Evolutionary conservation across 2,113 vertebrate species (phyloP).

Genomic region (Rhegmatorhina hoffmannsi): DNA sequence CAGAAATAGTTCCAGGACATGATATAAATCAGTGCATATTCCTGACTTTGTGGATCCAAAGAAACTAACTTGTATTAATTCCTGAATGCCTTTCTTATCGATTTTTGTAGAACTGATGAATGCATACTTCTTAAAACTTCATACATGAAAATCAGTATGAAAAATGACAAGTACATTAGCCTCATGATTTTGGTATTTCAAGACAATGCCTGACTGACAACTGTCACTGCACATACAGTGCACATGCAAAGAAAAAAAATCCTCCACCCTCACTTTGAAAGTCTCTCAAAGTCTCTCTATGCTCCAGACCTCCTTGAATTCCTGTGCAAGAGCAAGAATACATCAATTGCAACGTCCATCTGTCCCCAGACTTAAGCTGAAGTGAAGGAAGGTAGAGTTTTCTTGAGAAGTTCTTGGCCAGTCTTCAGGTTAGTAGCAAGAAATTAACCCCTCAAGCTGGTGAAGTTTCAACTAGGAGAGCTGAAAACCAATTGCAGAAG

Average conservation of each 20-base stretch:
- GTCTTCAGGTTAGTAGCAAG: background rate
- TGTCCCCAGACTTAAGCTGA: background rate
- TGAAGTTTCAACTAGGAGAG: background rate
- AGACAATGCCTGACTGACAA: background rate
- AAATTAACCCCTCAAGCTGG: background rate
- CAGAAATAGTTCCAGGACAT: background rate
- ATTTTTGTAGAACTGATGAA: background rate
- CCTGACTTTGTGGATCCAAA: background rate
- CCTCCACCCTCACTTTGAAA: background rate
- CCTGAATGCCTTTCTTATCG: background rate
- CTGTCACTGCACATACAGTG: background rate
- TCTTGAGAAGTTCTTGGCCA: background rate
- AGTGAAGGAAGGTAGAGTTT: background rate
- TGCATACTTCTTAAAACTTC: background rate
- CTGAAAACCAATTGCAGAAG: background rate
- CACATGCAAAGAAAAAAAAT: background rate
- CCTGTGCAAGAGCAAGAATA: background rate
- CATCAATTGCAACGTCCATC: background rate
- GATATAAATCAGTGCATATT: background rate
- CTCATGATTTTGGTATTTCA: background rate
- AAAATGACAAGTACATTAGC: background rate
- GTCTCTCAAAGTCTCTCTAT: background rate
- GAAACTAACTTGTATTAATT: background rate
- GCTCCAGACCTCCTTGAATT: background rate
- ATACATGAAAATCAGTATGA: background rate